A percentile compares a stretch with the other conserved stretches of the same genome.
Conservation (phyloP, 2,797 vertebrate genomes). For the Hippocampus kuda region DNA sequence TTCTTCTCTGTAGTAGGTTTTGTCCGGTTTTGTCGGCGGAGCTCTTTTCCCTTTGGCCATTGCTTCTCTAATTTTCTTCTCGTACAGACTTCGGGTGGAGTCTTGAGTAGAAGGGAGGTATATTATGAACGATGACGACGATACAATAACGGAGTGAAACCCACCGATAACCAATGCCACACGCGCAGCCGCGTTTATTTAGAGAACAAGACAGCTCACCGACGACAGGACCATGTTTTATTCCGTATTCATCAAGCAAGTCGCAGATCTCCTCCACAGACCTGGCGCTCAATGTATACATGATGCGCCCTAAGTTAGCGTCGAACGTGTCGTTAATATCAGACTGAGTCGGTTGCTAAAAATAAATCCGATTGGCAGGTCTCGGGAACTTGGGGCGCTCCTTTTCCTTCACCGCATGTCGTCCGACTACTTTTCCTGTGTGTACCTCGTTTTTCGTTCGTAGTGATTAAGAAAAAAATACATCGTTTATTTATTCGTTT, state of each 20-base stretch:
- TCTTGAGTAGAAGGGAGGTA: slow-evolving; percentile 28
- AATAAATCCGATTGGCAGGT: slow-evolving; percentile 8
- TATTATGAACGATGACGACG: neutral
- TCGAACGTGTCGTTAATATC: neutral
- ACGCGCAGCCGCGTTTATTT: accelerated
- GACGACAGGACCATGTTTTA: slow-evolving; percentile 70
- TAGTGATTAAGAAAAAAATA: too few species aligned
- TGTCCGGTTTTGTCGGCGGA: slow-evolving; percentile 36
- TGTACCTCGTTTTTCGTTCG: too few species aligned
- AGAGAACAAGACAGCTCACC: slow-evolving; percentile 47
- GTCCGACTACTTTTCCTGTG: neutral
- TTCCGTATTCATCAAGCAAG: slow-evolving; percentile 64
- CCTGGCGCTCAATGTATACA: slow-evolving; percentile 48
- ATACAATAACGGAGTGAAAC: too few species aligned
- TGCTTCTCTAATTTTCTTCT: slow-evolving; percentile 65
- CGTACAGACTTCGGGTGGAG: slow-evolving; percentile 64
- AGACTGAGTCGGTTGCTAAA: slow-evolving; percentile 11
- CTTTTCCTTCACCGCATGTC: neutral
- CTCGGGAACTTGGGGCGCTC: slow-evolving; percentile 1
- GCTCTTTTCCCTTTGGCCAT: slow-evolving; percentile 49
- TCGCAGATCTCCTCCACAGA: slow-evolving; percentile 50
- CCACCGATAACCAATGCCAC: too few species aligned
- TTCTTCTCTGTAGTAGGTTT: slow-evolving; percentile 64
- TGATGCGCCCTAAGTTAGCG: neutral
- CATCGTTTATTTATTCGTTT: too few species aligned